Conservation (phyloP, 2,113 vertebrate genomes). For the Sturnira hondurensis region DNA sequence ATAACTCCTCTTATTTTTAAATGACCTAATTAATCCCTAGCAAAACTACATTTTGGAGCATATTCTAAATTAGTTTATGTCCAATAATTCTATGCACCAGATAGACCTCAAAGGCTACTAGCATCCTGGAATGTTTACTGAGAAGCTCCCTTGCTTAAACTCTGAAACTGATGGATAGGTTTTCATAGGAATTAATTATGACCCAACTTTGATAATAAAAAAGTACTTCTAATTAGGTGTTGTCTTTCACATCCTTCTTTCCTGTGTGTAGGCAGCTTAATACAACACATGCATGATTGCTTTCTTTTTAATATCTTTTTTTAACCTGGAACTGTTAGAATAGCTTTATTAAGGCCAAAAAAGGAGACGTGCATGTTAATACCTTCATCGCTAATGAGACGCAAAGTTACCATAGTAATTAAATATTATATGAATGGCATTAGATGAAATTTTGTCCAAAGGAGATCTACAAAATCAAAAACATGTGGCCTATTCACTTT, state of each 20-base stretch:
- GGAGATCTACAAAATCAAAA: not conserved
- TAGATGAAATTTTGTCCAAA: not conserved
- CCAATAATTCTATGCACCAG: not conserved
- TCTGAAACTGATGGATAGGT: not conserved
- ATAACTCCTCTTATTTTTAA: conserved; percentile 19
- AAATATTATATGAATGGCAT: not conserved
- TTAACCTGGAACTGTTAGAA: not conserved
- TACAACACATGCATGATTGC: not conserved
- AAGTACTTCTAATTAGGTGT: conserved; percentile 1
- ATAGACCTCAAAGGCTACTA: not conserved
- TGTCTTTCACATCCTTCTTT: not conserved
- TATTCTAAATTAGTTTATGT: not conserved
- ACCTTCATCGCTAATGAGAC: not conserved
- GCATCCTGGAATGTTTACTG: not conserved
- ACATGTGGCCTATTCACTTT: not conserved
- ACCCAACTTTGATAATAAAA: not conserved
- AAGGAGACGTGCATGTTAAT: not conserved
- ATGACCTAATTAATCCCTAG: not conserved
- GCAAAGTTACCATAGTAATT: not conserved
- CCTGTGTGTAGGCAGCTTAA: not conserved
- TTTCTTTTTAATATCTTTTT: not conserved
- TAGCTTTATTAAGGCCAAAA: not conserved
- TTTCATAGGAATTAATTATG: not conserved
- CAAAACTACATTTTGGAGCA: not conserved
- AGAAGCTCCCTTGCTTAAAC: not conserved